Percentiles rank a stretch among this genome's conserved stretches.
Conservation (phyloP, 2,797 vertebrate species). For the Pteronotus mesoamericanus region DNA sequence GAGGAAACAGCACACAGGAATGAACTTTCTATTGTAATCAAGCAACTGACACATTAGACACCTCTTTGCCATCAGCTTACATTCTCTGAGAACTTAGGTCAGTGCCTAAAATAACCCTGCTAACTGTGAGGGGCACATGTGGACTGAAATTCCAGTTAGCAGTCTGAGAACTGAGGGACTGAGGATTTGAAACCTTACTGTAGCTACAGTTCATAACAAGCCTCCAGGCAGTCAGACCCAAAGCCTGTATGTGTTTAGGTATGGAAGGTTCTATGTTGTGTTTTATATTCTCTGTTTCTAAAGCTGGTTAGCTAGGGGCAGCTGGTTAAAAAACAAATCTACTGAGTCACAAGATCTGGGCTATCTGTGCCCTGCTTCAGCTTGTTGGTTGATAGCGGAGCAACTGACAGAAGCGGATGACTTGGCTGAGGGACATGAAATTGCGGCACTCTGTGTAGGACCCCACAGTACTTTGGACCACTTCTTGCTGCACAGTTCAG, state of each 20-base stretch:
- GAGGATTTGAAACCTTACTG: slow-evolving; percentile 77
- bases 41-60: slow-evolving; percentile 76
- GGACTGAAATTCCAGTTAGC: slow-evolving; percentile 84
- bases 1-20: slow-evolving; percentile 11
- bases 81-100: slow-evolving; percentile 88
- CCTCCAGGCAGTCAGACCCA: slow-evolving; percentile 38
- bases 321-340: slow-evolving; percentile 62
- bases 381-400: slow-evolving; percentile 56
- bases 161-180: slow-evolving; percentile 73
- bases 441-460: slow-evolving; percentile 56
- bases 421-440: slow-evolving; percentile 51
- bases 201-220: slow-evolving; percentile 63
- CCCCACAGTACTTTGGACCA: slow-evolving; percentile 50
- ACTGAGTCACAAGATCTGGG: slow-evolving; percentile 65
- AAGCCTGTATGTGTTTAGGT: slow-evolving; percentile 41
- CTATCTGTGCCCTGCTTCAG: slow-evolving; percentile 60
- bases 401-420: slow-evolving; percentile 44
- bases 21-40: slow-evolving; percentile 76
- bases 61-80: slow-evolving; percentile 78
- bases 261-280: slow-evolving; percentile 29
- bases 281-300: slow-evolving; percentile 51
- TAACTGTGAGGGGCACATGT: slow-evolving; percentile 86
- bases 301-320: slow-evolving; percentile 61
- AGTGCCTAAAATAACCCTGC: slow-evolving; percentile 91
- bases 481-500: slow-evolving; percentile 70